These are phyloP conservation scores for Noctilio leporinus DNA, from an alignment of 2,113 vertebrate genomes.

Conservation along the genomic window DNA sequence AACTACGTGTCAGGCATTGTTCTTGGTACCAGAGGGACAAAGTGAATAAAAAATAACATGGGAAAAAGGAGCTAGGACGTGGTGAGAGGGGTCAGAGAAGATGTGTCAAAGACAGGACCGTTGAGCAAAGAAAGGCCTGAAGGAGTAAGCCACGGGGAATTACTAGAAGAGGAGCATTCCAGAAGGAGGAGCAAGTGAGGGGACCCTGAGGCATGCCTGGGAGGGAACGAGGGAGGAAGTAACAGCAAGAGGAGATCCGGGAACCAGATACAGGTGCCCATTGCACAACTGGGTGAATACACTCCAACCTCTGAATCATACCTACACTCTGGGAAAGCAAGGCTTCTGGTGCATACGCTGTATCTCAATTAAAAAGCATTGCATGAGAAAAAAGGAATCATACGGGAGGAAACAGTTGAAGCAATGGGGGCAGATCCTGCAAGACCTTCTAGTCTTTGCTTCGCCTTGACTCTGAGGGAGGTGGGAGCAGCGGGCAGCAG, in stretches of 20 bases:
- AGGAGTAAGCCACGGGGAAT: not conserved
- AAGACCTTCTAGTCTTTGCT: not conserved
- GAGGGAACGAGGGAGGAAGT: fast-evolving
- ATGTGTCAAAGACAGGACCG: fast-evolving
- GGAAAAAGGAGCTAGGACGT: not conserved
- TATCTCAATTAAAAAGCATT: not conserved
- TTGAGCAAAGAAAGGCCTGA: not conserved
- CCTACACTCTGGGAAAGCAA: no score
- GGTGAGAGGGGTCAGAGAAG: not conserved
- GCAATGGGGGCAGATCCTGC: no score
- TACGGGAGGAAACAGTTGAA: not conserved
- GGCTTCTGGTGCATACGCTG: not conserved
- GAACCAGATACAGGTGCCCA: not conserved
- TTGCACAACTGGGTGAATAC: not conserved
- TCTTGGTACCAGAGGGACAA: not conserved
- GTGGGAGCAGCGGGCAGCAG: fast-evolving
- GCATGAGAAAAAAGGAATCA: not conserved
- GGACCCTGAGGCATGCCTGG: not conserved
- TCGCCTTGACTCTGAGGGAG: not conserved
- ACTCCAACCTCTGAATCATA: not conserved
- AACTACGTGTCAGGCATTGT: not conserved
- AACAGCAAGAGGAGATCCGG: not conserved
- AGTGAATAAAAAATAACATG: not conserved
- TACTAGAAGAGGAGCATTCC: not conserved
- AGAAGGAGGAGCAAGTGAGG: not conserved